These are phyloP conservation scores for Fulica atra DNA, from an alignment of 2,113 vertebrate genomes.

Conservation along the genomic window DNA sequence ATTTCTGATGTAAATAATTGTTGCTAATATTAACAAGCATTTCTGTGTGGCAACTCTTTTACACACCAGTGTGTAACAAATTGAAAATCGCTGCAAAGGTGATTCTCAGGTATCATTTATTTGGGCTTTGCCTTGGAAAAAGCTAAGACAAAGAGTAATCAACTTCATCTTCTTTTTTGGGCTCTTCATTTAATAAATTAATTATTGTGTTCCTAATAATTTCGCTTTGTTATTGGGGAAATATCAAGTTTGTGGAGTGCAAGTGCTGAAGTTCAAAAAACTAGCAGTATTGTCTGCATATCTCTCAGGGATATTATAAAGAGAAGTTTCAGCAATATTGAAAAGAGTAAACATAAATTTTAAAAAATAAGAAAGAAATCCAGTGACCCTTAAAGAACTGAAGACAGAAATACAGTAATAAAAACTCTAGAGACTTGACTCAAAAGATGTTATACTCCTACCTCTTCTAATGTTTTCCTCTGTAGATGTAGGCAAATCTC, in stretches of 20 bases:
- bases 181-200: conserved; percentile 64
- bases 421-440: conserved; percentile 27
- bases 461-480: not conserved
- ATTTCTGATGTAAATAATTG: conserved; percentile 30
- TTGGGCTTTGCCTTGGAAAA: conserved; percentile 27
- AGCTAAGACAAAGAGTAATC: conserved; percentile 52
- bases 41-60: conserved; percentile 28
- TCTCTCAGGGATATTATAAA: not conserved
- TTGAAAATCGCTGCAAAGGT: conserved; percentile 37
- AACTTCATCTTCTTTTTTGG: conserved; percentile 21
- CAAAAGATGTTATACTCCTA: not conserved
- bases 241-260: not conserved
- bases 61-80: not conserved
- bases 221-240: conserved; percentile 33
- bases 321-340: not conserved
- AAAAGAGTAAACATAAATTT: conserved; percentile 10
- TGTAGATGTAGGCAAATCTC: not conserved
- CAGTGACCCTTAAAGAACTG: conserved; percentile 30
- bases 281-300: not conserved
- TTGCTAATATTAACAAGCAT: conserved; percentile 23
- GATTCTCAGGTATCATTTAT: conserved; percentile 10
- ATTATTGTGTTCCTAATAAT: conserved; percentile 51
- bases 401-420: conserved; percentile 36
- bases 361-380: conserved; percentile 25
- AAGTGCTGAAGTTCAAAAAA: not conserved